Conservation (phyloP, 2,888 invertebrate genomes). For the Rotaria macrura region DNA sequence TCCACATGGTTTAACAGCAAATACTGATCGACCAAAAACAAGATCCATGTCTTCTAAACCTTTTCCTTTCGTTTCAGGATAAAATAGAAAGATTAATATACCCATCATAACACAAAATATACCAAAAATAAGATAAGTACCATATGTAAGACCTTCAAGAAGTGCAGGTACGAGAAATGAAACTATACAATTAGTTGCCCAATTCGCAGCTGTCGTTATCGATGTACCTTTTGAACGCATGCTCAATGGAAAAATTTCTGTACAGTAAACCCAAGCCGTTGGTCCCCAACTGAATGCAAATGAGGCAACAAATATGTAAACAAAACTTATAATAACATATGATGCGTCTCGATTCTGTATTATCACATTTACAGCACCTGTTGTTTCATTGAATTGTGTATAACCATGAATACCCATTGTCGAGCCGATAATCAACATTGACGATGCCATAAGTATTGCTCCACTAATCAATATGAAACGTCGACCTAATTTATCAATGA, state of each 20-base stretch:
- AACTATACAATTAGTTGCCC: not conserved
- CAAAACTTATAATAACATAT: not conserved
- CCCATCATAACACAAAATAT: not conserved
- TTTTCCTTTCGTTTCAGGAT: not conserved
- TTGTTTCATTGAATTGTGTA: not conserved
- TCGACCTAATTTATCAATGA: not conserved
- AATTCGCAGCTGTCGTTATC: not conserved
- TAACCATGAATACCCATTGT: not conserved
- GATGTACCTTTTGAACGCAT: not conserved
- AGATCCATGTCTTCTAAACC: slow-evolving; percentile 25
- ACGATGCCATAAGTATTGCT: not conserved
- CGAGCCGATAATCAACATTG: not conserved
- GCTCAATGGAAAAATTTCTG: not conserved
- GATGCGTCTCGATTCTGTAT: not conserved
- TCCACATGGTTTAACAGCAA: not conserved
- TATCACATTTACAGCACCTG: not conserved
- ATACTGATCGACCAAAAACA: not conserved
- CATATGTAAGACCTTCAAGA: not conserved
- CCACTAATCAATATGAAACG: not conserved
- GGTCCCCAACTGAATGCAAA: too few species aligned
- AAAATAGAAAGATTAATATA: not conserved
- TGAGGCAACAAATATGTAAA: too few species aligned
- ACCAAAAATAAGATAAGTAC: not conserved
- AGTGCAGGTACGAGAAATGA: not conserved
- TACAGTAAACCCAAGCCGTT: not conserved